A percentile compares a stretch with the other conserved stretches of the same genome.
Evolutionary conservation across 2,797 vertebrate genomes (phyloP).

Genomic region (Petrocephalus schoutedeni): DNA sequence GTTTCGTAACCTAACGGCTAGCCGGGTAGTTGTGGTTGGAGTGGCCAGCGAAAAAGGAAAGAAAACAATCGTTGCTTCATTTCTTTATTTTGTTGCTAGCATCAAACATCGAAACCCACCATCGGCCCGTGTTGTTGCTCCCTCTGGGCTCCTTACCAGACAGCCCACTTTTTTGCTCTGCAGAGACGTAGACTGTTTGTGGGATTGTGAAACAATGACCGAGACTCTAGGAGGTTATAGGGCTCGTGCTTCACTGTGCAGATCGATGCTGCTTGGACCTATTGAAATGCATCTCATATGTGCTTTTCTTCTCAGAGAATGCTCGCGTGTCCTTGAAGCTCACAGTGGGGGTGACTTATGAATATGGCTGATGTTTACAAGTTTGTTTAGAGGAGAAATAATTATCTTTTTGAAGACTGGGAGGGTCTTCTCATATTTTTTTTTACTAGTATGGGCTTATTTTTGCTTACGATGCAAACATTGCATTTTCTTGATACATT

Average conservation of each 20-base stretch:
- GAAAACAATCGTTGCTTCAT: background rate
- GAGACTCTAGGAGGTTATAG: background rate
- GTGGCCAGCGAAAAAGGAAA: background rate
- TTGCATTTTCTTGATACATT: background rate
- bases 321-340: background rate
- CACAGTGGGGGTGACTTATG: background rate
- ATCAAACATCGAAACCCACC: background rate
- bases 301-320: background rate
- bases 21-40: background rate
- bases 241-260: background rate
- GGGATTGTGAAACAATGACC: background rate
- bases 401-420: background rate
- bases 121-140: background rate
- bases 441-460: background rate
- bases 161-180: background rate
- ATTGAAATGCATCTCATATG: background rate
- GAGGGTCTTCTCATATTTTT: background rate
- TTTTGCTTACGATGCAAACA: background rate
- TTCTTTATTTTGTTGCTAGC: background rate
- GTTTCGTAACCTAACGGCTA: background rate
- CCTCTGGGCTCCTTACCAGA: background rate
- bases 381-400: background rate
- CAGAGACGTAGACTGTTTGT: background rate
- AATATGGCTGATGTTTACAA: background rate
- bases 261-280: background rate